phyloP scores from a whole-genome alignment of 2,113 vertebrate species.

The Eptatretus burgeri region DNA sequence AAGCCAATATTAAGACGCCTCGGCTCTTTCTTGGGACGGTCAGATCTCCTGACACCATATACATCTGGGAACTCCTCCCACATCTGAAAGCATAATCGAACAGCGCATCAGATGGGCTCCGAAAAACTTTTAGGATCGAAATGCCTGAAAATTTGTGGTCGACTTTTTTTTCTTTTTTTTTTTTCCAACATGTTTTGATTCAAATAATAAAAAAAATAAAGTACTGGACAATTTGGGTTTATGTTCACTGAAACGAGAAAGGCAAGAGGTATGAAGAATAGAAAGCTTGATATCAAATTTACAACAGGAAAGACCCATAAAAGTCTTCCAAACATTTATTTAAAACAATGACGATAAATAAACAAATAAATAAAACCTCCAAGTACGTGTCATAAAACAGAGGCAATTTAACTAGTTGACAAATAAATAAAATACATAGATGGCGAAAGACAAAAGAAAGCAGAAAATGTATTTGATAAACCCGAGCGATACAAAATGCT shows the following conservation, averaged over 20 bases:
- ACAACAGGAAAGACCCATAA: too few species aligned
- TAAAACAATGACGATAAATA: too few species aligned
- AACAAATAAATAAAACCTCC: too few species aligned
- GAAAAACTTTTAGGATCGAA: constrained; percentile 10
- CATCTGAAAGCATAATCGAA: constrained; percentile 43
- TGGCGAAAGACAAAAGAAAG: too few species aligned
- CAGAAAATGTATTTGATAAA: too few species aligned
- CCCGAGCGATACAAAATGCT: too few species aligned
- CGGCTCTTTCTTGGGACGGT: constrained; percentile 79
- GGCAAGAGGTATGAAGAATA: background rate
- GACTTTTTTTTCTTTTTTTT: background rate
- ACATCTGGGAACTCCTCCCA: constrained; percentile 99
- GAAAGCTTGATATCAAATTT: too few species aligned
- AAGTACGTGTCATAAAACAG: too few species aligned
- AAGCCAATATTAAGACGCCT: constrained; percentile 77
- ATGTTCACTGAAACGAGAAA: background rate
- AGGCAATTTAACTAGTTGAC: too few species aligned
- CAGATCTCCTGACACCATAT: constrained; percentile 84
- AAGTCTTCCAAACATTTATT: too few species aligned
- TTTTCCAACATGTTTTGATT: background rate
- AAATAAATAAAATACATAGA: too few species aligned
- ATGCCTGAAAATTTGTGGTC: background rate
- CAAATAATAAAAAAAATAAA: background rate
- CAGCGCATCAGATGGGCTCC: constrained; percentile 16
- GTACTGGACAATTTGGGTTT: constrained; percentile 2